Evolutionary conservation across 2,113 vertebrate species (phyloP).

Genomic region (Halichoeres trimaculatus): DNA sequence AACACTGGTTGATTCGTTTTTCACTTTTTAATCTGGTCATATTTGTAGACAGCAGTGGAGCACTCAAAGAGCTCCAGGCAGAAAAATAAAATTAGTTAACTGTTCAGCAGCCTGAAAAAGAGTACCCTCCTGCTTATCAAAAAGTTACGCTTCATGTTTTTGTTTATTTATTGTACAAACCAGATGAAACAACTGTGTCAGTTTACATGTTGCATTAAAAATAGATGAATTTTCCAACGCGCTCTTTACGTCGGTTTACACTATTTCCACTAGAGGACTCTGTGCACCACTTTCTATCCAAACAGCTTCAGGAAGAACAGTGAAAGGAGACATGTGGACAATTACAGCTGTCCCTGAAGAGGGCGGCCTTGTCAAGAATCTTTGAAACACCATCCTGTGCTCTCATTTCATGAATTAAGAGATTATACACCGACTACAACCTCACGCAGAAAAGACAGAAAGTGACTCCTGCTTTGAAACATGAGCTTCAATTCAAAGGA

Average conservation of each 20-base stretch:
- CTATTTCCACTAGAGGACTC: slow-evolving; percentile 72
- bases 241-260: neutral
- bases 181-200: neutral
- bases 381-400: slow-evolving; percentile 47
- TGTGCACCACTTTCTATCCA: slow-evolving; percentile 37
- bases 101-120: slow-evolving; percentile 8
- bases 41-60: slow-evolving; percentile 37
- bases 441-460: neutral
- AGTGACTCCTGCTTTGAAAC: slow-evolving; percentile 13
- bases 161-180: neutral
- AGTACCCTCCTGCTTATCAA: neutral
- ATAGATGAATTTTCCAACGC: neutral
- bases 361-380: slow-evolving; percentile 65
- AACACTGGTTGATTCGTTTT: slow-evolving; percentile 49
- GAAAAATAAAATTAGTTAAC: slow-evolving; percentile 10
- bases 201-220: slow-evolving; percentile 12
- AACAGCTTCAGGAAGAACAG: slow-evolving; percentile 5
- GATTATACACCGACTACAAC: slow-evolving; percentile 4
- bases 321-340: slow-evolving; percentile 56
- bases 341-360: slow-evolving; percentile 58
- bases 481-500: neutral
- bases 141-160: neutral
- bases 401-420: slow-evolving; percentile 50
- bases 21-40: slow-evolving; percentile 36
- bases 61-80: slow-evolving; percentile 6